These are phyloP conservation scores for Anagrus nilaparvatae DNA, from an alignment of 1,140 invertebrate genomes.

Conservation along the genomic window DNA sequence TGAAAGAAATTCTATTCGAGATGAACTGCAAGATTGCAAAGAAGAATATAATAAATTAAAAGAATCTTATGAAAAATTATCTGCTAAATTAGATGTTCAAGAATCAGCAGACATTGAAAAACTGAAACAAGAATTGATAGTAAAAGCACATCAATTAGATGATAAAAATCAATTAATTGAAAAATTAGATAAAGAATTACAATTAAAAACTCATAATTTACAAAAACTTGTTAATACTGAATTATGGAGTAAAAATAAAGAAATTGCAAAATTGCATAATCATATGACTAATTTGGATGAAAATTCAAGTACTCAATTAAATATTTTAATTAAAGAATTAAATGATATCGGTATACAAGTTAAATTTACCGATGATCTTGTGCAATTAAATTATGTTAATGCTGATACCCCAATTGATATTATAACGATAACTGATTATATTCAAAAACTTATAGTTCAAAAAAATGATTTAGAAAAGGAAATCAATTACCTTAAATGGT, in stretches of 20 bases:
- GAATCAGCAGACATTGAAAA: slow-evolving; percentile 17
- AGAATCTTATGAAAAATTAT: slow-evolving; percentile 17
- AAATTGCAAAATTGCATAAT: slow-evolving; percentile 56
- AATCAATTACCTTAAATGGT: slow-evolving; percentile 38
- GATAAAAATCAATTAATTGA: slow-evolving; percentile 41
- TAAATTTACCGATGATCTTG: slow-evolving; percentile 29
- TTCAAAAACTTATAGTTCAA: slow-evolving; percentile 30
- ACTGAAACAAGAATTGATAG: slow-evolving; percentile 20
- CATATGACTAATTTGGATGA: slow-evolving; percentile 33
- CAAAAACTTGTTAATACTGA: slow-evolving; percentile 58
- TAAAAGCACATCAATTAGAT: slow-evolving; percentile 24
- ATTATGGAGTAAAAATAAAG: slow-evolving; percentile 59
- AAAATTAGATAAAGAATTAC: slow-evolving; percentile 46
- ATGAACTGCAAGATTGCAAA: slow-evolving; percentile 29
- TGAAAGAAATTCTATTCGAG: slow-evolving; percentile 29
- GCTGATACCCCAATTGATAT: slow-evolving; percentile 26
- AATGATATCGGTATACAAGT: slow-evolving; percentile 35
- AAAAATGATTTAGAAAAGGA: slow-evolving; percentile 35
- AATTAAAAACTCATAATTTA: slow-evolving; percentile 52
- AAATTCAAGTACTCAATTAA: slow-evolving; percentile 22
- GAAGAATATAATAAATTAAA: slow-evolving; percentile 32
- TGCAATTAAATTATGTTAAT: slow-evolving; percentile 32
- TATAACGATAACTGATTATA: slow-evolving; percentile 28
- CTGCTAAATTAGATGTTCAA: slow-evolving; percentile 10
- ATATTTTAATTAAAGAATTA: slow-evolving; percentile 28